Conservation (phyloP, 2,797 vertebrate species). For the Fistularia tabacaria region DNA sequence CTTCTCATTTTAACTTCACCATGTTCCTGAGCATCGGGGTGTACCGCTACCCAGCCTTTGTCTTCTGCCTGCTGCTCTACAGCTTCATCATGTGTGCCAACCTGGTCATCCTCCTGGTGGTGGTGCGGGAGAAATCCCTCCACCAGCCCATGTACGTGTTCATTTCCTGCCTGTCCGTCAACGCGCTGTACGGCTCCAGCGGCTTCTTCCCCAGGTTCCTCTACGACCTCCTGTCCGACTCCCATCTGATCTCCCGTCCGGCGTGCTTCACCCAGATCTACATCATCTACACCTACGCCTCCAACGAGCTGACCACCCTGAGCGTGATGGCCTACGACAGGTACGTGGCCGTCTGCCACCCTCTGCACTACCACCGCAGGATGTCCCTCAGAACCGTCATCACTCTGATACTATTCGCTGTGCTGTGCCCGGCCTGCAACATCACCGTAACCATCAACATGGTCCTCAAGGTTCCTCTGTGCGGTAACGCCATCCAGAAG, state of each 20-base stretch:
- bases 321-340: constrained; percentile 57
- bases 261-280: constrained; percentile 58
- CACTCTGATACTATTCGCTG: constrained; percentile 26
- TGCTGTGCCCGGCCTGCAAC: constrained; percentile 13
- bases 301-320: constrained; percentile 43
- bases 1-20: constrained; percentile 44
- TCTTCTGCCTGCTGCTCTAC: constrained; percentile 40
- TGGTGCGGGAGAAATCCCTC: constrained; percentile 23
- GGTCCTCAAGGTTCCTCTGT: constrained; percentile 41
- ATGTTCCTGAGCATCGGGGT: constrained; percentile 39
- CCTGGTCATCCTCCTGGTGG: constrained; percentile 35
- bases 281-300: constrained; percentile 45
- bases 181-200: constrained; percentile 37
- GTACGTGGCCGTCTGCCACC: constrained; percentile 57
- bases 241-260: constrained; percentile 43
- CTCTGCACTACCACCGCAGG: constrained; percentile 53
- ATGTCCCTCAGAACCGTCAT: constrained; percentile 35
- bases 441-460: constrained; percentile 5
- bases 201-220: constrained; percentile 52
- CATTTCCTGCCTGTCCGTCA: constrained; percentile 37
- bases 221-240: constrained; percentile 44
- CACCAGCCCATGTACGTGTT: constrained; percentile 57
- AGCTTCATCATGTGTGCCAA: constrained; percentile 43
- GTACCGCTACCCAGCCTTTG: constrained; percentile 35
- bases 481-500: constrained; percentile 49